Conservation (phyloP, 2,113 vertebrate genomes). For the Thinocorus orbignyianus region DNA sequence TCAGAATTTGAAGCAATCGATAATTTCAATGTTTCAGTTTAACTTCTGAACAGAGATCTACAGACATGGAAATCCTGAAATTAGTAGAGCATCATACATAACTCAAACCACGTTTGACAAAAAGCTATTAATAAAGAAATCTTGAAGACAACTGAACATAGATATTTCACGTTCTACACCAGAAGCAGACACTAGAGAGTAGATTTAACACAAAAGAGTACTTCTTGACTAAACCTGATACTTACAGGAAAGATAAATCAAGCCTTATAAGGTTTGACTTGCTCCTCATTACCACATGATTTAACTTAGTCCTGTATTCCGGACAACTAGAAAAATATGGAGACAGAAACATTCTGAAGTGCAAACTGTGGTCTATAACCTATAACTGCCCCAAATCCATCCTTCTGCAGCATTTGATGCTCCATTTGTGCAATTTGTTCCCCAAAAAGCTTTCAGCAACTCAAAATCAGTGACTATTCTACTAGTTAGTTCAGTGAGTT, state of each 20-base stretch:
- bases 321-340: neutral
- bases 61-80: neutral
- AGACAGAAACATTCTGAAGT: neutral
- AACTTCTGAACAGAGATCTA: neutral
- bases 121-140: neutral
- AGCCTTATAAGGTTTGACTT: neutral
- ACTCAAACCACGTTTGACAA: neutral
- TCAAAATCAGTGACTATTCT: neutral
- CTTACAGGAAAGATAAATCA: neutral
- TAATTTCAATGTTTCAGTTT: neutral
- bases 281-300: neutral
- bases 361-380: neutral
- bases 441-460: neutral
- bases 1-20: neutral
- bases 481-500: neutral
- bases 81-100: neutral
- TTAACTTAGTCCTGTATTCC: neutral
- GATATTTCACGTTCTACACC: neutral
- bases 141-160: neutral
- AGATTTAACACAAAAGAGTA: neutral
- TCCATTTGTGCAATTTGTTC: neutral
- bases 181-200: neutral
- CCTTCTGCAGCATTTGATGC: neutral
- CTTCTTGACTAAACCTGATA: neutral
- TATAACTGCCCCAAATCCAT: neutral